Evolutionary conservation across 2,888 invertebrate species (phyloP).

Genomic region (Campoletis raptor): DNA sequence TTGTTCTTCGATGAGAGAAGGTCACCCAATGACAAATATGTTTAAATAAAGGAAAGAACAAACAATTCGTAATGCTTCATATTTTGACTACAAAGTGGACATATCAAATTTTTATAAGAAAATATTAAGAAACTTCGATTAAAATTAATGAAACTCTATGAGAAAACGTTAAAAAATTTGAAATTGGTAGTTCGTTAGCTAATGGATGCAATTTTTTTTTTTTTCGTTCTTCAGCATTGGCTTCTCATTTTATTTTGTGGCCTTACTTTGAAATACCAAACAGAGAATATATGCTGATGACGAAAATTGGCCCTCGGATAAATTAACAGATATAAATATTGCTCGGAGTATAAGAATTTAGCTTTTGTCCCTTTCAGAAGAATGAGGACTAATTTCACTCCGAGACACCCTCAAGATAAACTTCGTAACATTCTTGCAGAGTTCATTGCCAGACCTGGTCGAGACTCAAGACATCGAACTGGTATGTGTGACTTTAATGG

Average conservation of each 20-base stretch:
- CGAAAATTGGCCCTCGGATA: not conserved
- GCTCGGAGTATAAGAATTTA: not conserved
- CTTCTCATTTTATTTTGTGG: not conserved
- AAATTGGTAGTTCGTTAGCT: no score
- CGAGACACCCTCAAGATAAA: slow-evolving; percentile 36
- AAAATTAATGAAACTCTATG: no score
- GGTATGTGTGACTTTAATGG: slow-evolving; percentile 49
- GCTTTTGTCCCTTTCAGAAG: not conserved
- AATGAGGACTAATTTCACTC: slow-evolving; percentile 5
- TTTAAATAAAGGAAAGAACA: no score
- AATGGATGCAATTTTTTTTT: not conserved
- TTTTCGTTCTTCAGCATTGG: not conserved
- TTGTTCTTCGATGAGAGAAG: not conserved
- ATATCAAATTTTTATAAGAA: no score
- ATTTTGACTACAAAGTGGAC: no score
- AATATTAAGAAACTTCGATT: no score
- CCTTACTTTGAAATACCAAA: not conserved
- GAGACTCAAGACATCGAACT: slow-evolving; percentile 30
- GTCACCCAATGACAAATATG: not conserved
- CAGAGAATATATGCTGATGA: not conserved
- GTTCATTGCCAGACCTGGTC: slow-evolving; percentile 29
- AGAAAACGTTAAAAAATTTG: no score
- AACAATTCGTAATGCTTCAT: no score
- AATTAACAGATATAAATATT: slow-evolving; percentile 5
- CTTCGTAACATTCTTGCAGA: slow-evolving; percentile 23